phyloP scores from a whole-genome alignment of 1,140 invertebrate species.

The Steinernema feltiae region DNA sequence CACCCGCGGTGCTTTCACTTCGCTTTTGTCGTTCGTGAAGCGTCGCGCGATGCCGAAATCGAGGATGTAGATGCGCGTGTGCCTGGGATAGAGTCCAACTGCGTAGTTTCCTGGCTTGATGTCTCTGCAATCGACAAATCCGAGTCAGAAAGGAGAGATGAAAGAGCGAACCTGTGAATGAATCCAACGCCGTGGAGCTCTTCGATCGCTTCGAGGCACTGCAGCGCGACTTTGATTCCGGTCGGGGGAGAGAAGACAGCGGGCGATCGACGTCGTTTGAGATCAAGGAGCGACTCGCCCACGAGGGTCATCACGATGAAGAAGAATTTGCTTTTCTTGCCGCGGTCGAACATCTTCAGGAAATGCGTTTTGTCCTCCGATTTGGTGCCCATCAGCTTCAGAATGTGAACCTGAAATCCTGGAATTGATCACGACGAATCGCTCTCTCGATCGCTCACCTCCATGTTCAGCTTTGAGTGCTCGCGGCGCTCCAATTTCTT shows the following conservation, averaged over 20 bases:
- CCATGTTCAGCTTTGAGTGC: not conserved
- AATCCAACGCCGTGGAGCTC: not conserved
- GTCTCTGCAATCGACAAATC: not conserved
- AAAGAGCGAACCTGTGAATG: not conserved
- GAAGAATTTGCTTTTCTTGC: not conserved
- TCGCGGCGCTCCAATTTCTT: not conserved
- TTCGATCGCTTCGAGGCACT: not conserved
- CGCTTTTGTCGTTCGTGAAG: not conserved
- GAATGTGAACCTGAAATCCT: not conserved
- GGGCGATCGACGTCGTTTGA: not conserved
- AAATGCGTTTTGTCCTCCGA: not conserved
- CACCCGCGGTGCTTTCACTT: not conserved
- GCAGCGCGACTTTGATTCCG: not conserved
- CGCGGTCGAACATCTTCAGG: not conserved
- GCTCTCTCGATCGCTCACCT: conserved; percentile 8
- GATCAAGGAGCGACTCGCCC: not conserved
- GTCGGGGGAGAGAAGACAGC: not conserved
- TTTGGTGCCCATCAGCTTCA: not conserved
- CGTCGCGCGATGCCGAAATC: not conserved
- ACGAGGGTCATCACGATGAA: not conserved
- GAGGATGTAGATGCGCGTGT: not conserved
- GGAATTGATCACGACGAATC: not conserved
- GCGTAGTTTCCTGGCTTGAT: not conserved
- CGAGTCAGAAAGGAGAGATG: not conserved
- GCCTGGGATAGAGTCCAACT: not conserved